Base-by-base conservation (phyloP, 2,797 vertebrate species). In the Chromobotia macracanthus region DNA sequence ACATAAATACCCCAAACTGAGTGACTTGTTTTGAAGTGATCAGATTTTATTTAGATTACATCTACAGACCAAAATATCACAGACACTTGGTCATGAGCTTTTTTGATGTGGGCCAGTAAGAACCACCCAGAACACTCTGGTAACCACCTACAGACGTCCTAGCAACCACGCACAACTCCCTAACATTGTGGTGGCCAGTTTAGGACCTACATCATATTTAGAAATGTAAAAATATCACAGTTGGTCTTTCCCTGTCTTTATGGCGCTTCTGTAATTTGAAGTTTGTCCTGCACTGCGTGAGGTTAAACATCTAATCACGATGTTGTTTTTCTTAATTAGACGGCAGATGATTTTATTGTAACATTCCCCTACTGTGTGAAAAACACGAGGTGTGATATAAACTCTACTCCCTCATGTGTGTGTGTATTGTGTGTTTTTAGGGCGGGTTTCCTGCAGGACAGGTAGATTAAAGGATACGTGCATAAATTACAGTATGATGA, bases 381-480 rank as follows among this genome's bases (percentile, higher is more conserved):
- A 80, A 72, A 79, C 68, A 72, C 41, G 68, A 61, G 65, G 80
- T 76, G 72, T 53, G 56, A n/a, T 18, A 50, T 71, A 55, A 69
- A 28, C 51, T 63, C 18, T 63, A 60, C 35, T 72, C 28, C 23
- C 68, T 44, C 3, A 68, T 64, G 61, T 18, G 28, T 64, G 73
- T 64, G 48, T 75, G 48, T 75, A 12, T 75, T 63, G 23, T 55
- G 61, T 41, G 25, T 50, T 66, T 61, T 25, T 38, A 60, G 51
- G 61, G 75, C 18, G 70, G 38, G 48, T 69, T 76, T 81, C 56
- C 19, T 64, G 84, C 63, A 28, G 73, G 75, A 70, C 48, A 35
- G 75, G 41, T 65, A 82, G 83, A 86, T 86, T 82, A 83, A 75
- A 86, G 83, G 83, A 83, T 83, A 71, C 80, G 46, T 23, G 64